Percentiles rank a stretch among this genome's conserved stretches.
Conservation (phyloP, 2,797 vertebrate genomes). For the Myotis vivesi region DNA sequence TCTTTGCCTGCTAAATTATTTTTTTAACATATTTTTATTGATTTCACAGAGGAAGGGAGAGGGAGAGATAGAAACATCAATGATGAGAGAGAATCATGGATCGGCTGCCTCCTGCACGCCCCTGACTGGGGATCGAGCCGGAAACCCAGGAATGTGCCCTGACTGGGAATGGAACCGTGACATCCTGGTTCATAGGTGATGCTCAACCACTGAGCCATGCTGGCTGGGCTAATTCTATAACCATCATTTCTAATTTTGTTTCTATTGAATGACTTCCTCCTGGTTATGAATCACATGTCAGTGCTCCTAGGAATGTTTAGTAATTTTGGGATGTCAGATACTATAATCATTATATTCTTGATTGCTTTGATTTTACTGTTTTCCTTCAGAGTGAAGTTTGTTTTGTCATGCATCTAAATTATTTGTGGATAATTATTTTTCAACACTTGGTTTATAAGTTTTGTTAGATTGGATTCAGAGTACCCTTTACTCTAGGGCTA, state of each 20-base stretch:
- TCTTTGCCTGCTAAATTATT: neutral
- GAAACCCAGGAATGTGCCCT: too few relatives aligned
- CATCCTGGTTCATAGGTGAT: too few relatives aligned
- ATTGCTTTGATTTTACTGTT: slow-evolving; percentile 11
- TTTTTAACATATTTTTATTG: too few relatives aligned
- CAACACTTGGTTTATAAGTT: slow-evolving; percentile 28
- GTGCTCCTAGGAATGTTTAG: neutral
- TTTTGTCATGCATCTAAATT: slow-evolving; percentile 28
- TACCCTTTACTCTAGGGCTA: neutral
- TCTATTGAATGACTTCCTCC: slow-evolving; percentile 24
- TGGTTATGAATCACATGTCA: slow-evolving; percentile 38
- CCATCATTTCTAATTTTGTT: slow-evolving; percentile 37
- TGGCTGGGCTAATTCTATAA: slow-evolving; percentile 3
- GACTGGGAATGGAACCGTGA: too few relatives aligned
- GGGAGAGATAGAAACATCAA: too few relatives aligned
- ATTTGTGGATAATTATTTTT: slow-evolving; percentile 27
- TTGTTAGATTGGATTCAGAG: slow-evolving; percentile 6
- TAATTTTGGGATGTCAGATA: neutral
- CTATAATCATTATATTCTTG: slow-evolving; percentile 38
- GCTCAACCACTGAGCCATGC: too few relatives aligned
- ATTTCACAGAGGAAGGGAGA: too few relatives aligned
- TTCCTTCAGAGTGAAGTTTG: slow-evolving; percentile 19
- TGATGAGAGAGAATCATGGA: too few relatives aligned
- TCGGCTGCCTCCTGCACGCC: too few relatives aligned
- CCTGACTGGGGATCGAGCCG: too few relatives aligned